Evolutionary conservation across 92 coral and sea anemone genomes (phyloP).

Genomic region (Phymanthus crucifer): DNA sequence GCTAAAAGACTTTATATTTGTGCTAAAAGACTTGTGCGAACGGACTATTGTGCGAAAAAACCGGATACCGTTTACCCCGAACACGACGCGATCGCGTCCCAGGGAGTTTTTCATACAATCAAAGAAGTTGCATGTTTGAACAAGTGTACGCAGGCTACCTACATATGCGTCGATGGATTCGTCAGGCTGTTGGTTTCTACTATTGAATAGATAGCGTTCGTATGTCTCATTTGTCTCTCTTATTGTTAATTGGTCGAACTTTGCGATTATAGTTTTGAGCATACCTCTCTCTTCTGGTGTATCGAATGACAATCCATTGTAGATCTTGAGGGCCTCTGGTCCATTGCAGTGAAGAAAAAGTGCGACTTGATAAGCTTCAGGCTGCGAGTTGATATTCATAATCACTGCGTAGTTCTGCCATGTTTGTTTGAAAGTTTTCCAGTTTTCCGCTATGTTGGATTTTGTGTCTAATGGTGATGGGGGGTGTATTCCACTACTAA

Average conservation of each 20-base stretch:
- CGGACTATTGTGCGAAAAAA: too few species aligned
- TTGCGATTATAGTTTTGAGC: constrained; percentile 13
- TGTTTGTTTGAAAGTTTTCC: too few species aligned
- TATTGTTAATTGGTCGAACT: constrained; percentile 39
- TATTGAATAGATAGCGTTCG: constrained; percentile 35
- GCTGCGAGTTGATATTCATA: too few species aligned
- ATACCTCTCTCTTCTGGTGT: constrained; percentile 13
- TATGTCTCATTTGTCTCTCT: constrained; percentile 48
- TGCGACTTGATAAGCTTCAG: too few species aligned
- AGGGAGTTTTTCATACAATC: constrained; percentile 36
- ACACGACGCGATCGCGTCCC: constrained; percentile 36
- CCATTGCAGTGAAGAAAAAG: constrained; percentile 54
- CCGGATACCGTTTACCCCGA: background rate
- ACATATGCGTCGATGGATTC: constrained; percentile 47
- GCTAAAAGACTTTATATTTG: too few species aligned
- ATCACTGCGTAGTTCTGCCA: too few species aligned
- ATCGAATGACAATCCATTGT: constrained; percentile 41
- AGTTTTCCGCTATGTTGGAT: too few species aligned
- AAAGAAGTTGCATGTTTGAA: constrained; percentile 41
- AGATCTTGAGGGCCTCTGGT: constrained; percentile 46
- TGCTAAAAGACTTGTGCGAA: too few species aligned
- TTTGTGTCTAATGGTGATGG: too few species aligned
- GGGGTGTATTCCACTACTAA: too few species aligned
- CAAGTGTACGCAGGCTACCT: constrained; percentile 16
- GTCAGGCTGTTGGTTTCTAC: constrained; percentile 37